Conservation (phyloP, 2,797 vertebrate species). For the Sylvia borin region DNA sequence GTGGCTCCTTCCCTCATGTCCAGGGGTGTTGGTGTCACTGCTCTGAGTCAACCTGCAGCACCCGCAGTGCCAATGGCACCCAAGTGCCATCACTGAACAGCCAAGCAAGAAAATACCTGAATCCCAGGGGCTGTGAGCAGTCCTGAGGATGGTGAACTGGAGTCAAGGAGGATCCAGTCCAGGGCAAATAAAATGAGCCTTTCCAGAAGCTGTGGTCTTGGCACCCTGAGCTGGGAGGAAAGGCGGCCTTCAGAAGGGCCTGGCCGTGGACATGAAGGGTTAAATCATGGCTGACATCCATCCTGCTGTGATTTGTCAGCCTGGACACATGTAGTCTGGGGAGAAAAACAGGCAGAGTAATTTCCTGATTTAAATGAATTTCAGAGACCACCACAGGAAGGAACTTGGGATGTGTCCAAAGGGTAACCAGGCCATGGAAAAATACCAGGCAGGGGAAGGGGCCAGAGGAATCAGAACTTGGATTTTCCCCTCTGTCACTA, state of each 20-base stretch:
- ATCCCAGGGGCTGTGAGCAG: neutral
- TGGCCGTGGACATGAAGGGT: neutral
- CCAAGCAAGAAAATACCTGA: neutral
- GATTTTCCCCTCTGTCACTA: neutral
- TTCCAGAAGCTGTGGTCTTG: neutral
- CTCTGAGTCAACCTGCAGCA: neutral
- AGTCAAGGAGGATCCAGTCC: neutral
- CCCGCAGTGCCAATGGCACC: accelerated
- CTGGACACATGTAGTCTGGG: conserved; percentile 21
- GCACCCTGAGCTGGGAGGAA: neutral
- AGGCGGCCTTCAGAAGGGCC: neutral
- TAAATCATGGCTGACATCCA: conserved; percentile 41
- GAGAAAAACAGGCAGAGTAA: conserved; percentile 68
- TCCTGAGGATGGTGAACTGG: neutral
- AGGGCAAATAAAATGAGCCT: neutral
- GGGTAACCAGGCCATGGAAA: conserved; percentile 62
- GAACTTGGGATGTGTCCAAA: conserved; percentile 62
- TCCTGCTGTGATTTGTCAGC: conserved; percentile 50
- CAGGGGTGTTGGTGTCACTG: accelerated
- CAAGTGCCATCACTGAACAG: accelerated
- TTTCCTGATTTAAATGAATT: conserved; percentile 69
- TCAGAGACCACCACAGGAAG: conserved; percentile 71
- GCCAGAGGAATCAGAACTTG: neutral
- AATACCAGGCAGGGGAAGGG: conserved; percentile 59
- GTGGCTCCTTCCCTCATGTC: neutral